These are phyloP conservation scores for Musca domestica DNA, from an alignment of 1,140 invertebrate species.

Conservation along the genomic window DNA sequence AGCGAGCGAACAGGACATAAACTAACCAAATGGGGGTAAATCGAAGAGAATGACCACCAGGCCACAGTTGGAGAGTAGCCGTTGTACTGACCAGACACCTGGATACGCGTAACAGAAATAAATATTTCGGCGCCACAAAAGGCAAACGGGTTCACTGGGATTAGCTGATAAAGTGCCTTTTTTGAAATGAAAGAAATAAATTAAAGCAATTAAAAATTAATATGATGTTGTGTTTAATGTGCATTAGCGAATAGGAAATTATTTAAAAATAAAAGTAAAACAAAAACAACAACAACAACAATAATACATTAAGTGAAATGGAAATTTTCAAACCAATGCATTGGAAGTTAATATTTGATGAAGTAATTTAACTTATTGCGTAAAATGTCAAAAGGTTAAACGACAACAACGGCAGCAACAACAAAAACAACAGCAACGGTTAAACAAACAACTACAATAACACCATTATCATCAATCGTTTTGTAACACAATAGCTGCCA, in stretches of 20 bases:
- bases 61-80: conserved; percentile 9
- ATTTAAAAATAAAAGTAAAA: not conserved
- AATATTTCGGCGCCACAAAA: too few relatives aligned
- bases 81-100: conserved; percentile 11
- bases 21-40: not conserved
- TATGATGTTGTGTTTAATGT: too few relatives aligned
- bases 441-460: not conserved
- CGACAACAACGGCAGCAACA: not conserved
- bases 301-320: not conserved
- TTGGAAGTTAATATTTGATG: not conserved
- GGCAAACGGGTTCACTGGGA: not conserved
- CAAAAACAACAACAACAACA: not conserved
- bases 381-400: conserved; percentile 21
- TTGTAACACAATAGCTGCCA: not conserved
- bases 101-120: not conserved
- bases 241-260: too few relatives aligned
- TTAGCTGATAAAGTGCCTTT: not conserved
- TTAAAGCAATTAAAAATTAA: not conserved
- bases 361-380: conserved; percentile 17
- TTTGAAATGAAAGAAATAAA: not conserved
- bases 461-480: not conserved
- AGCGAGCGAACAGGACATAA: conserved; percentile 17
- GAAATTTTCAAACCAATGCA: not conserved
- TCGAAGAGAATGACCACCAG: not conserved
- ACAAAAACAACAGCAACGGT: not conserved